Evolutionary conservation across 92 coral and sea anemone species (phyloP), one percentile per base, ranked within the genome.

Genomic region (Pocillopora meandrina): DNA sequence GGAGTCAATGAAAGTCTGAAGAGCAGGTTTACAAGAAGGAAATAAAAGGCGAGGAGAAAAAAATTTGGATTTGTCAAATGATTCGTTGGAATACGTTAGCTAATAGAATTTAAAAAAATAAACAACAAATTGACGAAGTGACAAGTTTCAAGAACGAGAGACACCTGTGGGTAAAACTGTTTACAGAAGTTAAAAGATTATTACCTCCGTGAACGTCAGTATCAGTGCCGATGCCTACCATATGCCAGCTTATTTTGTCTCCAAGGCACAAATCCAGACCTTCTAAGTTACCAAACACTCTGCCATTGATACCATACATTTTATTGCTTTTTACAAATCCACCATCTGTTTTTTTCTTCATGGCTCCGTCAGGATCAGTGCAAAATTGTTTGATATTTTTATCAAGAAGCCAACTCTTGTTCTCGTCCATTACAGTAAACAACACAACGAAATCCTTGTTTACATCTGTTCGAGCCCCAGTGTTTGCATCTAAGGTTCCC

Each of bases 191-290:
- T 47, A 56, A 5, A 36, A 66, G 36, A 34, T 42, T 18, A 15
- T 7, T 56, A 92, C 95, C 95, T 87, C 92, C 85, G 61, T 92
- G 95, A 0, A 92, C 62, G 47, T 92, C 95, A 15, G 78, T 81
- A 62, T 92, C 95, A 16, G 84, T 89, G 36, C 95, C 95, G 60
- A 92, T 92, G 15, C 92, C 95, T 78, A 80, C 87, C 81, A 92
- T 19, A 62, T 92, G 92, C 95, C 95, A 92, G 79, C 90, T 74
- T 9, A 92, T 86, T 63, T 59, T 86, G 79, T 92, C 92, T 5
- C 92, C 95, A 31, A 71, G 59, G 75, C 95, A 92, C 85, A 87
- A 70, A n/a, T 92, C 85, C 19, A 92, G 23, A 7, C 87, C 92
- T 58, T 89, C 91, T 33, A 86, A 63, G 81, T 89, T 92, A 35